Base-by-base conservation (phyloP, 2,888 invertebrate species). In the Glaucopsyche alexis region DNA sequence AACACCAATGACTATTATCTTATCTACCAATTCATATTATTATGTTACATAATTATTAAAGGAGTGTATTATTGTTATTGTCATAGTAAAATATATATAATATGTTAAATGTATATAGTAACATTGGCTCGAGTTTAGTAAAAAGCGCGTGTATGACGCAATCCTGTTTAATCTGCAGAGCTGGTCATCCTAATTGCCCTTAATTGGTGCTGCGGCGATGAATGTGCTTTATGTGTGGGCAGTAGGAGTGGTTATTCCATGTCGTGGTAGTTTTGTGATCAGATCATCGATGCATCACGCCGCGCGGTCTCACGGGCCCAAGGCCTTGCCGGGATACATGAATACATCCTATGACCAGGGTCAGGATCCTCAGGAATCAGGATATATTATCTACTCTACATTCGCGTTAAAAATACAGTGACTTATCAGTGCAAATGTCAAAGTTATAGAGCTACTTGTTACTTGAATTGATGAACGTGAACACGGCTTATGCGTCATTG, bases 181-280 rank as follows among this genome's bases (percentile, higher is more conserved):
- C 74, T 69, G 45, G 72, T 76, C 78, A 75, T 47, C 70, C 72
- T 79, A 82, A 82, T 82, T 82, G 80, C 73, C 79, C 80, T 60
- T 77, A 82, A 82, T 82, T 82, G 78, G 67, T 67, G 45, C 45
- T 29, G 69, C 19, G 49, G 69, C 19, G 69, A 69, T 69, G 13
- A 40, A 42, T 40, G n/a, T 13, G 14, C 45, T 14, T 14, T 69
- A 29, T 69, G 29, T 13, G 69, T 29, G 14, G 45, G 7, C 49
- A 49, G 29, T 7, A 69, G 19, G 38, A 67, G 16, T 45, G 67
- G 45, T 19, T 67, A 11, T 67, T 45, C 7, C 7, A 13, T n/a
- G 8, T 66, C n/a, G 42, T 66, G 42, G 42, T 16, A 67, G 67
- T 45, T 14, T 67, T 16, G 16, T 42, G 42, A 16, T 67, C 19